A percentile compares a stretch with the other conserved stretches of the same genome.
phyloP scores from a whole-genome alignment of 1,140 invertebrate species.

The Atopsyche davidsoni region DNA sequence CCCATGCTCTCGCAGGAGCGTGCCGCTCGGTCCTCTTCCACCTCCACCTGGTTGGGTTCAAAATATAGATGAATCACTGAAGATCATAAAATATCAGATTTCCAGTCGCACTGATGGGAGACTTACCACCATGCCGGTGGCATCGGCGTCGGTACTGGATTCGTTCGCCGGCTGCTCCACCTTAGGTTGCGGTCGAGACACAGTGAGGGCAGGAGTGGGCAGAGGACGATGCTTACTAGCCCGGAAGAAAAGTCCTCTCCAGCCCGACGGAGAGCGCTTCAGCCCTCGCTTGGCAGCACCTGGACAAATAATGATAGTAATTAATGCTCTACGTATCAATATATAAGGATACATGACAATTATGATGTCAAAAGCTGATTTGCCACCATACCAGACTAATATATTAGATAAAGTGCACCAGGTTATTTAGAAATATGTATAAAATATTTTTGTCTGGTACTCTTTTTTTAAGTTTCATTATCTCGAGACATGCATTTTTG shows the following conservation, averaged over 20 bases:
- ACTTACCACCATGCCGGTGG: slow-evolving; percentile 11
- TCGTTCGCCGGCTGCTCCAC: not conserved
- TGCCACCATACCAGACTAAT: no score
- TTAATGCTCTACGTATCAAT: no score
- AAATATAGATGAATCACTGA: no score
- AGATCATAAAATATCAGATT: not conserved
- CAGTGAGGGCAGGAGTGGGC: slow-evolving; percentile 34
- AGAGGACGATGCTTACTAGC: slow-evolving; percentile 36
- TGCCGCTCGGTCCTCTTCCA: slow-evolving; percentile 33
- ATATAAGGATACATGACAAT: no score
- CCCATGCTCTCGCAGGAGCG: slow-evolving; percentile 44
- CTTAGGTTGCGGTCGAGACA: not conserved
- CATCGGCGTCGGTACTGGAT: not conserved
- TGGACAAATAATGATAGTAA: slow-evolving; percentile 8
- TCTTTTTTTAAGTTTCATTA: not conserved
- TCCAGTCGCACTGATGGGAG: slow-evolving; percentile 2
- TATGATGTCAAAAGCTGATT: no score
- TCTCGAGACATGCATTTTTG: no score
- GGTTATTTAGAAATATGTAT: no score
- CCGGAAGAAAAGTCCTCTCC: slow-evolving; percentile 69
- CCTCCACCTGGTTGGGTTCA: slow-evolving; percentile 13
- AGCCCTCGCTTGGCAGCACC: slow-evolving; percentile 52
- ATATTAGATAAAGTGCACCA: no score
- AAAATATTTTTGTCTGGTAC: no score
- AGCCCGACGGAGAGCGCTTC: slow-evolving; percentile 74